Evolutionary conservation across 2,113 vertebrate genomes (phyloP), one percentile per base, ranked within the genome.

Genomic region (Xyrauchen texanus): DNA sequence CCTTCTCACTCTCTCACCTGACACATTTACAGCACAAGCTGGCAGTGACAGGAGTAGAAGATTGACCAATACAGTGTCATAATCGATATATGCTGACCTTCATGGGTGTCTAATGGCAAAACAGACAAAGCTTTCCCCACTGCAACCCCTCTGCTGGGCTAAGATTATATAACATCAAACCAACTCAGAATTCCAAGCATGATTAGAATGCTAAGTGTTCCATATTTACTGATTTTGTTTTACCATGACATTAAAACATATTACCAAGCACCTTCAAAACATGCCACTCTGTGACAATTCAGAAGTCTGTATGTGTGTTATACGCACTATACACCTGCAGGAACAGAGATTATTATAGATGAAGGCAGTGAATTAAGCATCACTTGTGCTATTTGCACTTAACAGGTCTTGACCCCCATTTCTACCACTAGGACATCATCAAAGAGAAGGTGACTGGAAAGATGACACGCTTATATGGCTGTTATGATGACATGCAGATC

Each of bases 1-100:
- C 61, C 45, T 77, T 52, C 47, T 83, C 52, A 55, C 68, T 72
- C 78, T 80, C 46, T 83, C n/a, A 21, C 63, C 34, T 68, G 61
- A 76, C 77, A 75, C 66, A 79, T 82, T 79, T 76, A 45, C 55
- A 71, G 11, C 45, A 6, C 0, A 21, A 72, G 55, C 52, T 62
- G 52, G 10, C 65, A 76, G 61, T 21, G 64, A 79, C 66, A 79
- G 49, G 16, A 61, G 61, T 66, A 65, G 13, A 76, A 52, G 75
- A 77, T 60, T 66, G 77, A 79, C 55, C 53, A 76, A 60, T 79
- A 45, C 47, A 62, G 71, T 8, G 57, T 62, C 80, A 73, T 72
- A 34, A 84, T 82, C 62, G 16, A 82, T 79, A 79, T 51, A 76
- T 51, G 15, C 51, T 77, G 77, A 82, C 73, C 77, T 85, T 69